These are phyloP conservation scores for Drosophila fuyamai DNA, from an alignment of 1,140 invertebrate genomes.

Conservation along the genomic window DNA sequence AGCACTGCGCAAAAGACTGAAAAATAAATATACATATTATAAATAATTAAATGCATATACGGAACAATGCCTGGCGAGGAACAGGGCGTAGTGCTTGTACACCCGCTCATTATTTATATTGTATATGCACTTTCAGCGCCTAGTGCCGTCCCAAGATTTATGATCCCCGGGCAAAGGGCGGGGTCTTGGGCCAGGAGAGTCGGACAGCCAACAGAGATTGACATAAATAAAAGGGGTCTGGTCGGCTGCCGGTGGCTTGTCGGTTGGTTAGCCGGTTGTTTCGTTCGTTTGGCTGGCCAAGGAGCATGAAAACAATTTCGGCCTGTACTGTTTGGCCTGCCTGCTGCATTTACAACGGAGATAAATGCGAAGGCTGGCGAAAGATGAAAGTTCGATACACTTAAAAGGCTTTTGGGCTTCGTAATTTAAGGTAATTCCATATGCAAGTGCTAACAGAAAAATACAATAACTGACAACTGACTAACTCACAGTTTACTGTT, in stretches of 20 bases:
- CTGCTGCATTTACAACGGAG: slow-evolving; percentile 35
- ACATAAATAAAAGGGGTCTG: slow-evolving; percentile 76
- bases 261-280: slow-evolving; percentile 19
- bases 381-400: slow-evolving; percentile 46
- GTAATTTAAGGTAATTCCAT: background rate
- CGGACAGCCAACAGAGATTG: slow-evolving; percentile 51
- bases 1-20: slow-evolving; percentile 32
- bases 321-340: slow-evolving; percentile 30
- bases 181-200: slow-evolving; percentile 22
- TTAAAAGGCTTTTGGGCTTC: slow-evolving; percentile 2
- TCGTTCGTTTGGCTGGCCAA: slow-evolving; percentile 49
- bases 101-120: slow-evolving; percentile 72
- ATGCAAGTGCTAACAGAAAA: slow-evolving; percentile 3
- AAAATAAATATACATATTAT: slow-evolving; percentile 47
- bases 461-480: background rate
- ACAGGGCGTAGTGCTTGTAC: slow-evolving; percentile 46
- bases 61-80: slow-evolving; percentile 37
- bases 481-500: background rate
- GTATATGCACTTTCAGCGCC: slow-evolving; percentile 49
- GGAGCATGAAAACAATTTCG: slow-evolving; percentile 68
- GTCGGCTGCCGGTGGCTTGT: slow-evolving; percentile 12
- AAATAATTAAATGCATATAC: slow-evolving; percentile 73
- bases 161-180: slow-evolving; percentile 23
- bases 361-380: slow-evolving; percentile 16
- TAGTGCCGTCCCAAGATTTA: slow-evolving; percentile 47